These are phyloP conservation scores for Elysia chlorotica DNA, from an alignment of 1,140 invertebrate genomes.

Conservation along the genomic window DNA sequence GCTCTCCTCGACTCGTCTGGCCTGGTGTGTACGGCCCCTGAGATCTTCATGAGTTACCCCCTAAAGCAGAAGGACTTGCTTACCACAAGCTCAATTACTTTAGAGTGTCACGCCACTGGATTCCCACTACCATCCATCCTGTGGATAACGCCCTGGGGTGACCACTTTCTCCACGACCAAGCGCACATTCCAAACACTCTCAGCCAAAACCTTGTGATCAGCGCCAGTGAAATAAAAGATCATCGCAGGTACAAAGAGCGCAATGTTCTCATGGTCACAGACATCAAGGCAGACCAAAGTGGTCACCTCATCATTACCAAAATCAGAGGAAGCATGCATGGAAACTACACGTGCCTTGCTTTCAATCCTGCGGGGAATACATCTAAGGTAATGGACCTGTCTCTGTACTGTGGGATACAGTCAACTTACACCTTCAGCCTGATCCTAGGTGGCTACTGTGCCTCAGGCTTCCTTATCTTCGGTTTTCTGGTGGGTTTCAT, in stretches of 20 bases:
- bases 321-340: slow-evolving; percentile 43
- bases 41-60: slow-evolving; percentile 5
- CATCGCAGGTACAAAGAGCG: slow-evolving; percentile 29
- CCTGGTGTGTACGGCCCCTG: slow-evolving; percentile 34
- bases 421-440: slow-evolving; percentile 29
- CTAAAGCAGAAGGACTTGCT: neutral
- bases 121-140: slow-evolving; percentile 35
- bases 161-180: slow-evolving; percentile 25
- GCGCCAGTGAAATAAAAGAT: too few species aligned
- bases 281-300: too few species aligned
- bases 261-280: slow-evolving; percentile 19
- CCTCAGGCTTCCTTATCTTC: slow-evolving; percentile 30
- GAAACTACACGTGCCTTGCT: slow-evolving; percentile 43
- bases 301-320: too few species aligned
- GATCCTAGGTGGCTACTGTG: slow-evolving; percentile 31
- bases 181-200: neutral
- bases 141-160: slow-evolving; percentile 50
- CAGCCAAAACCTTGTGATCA: neutral
- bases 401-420: slow-evolving; percentile 20
- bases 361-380: slow-evolving; percentile 38
- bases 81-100: neutral
- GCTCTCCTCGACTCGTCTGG: slow-evolving; percentile 18
- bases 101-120: slow-evolving; percentile 36
- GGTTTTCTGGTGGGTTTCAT: slow-evolving; percentile 41
- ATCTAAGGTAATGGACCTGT: slow-evolving; percentile 28